Evolutionary conservation across 2,888 invertebrate species (phyloP).

Genomic region (Ctena decussata): DNA sequence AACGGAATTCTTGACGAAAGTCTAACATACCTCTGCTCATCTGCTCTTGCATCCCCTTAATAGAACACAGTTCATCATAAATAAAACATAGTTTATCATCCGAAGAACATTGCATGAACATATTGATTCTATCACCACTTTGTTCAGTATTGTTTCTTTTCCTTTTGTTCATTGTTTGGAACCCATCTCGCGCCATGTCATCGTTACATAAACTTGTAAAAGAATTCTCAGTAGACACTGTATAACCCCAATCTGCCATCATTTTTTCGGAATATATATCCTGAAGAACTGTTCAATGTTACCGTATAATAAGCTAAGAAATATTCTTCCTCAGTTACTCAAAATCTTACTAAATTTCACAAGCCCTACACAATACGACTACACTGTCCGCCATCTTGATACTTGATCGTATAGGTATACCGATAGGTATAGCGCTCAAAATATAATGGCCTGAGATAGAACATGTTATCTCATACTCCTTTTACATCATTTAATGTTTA

Average conservation of each 20-base stretch:
- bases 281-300: background rate
- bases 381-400: background rate
- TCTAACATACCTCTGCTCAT: background rate
- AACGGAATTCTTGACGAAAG: background rate
- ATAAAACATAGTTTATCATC: background rate
- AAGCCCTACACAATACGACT: background rate
- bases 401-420: too few relatives aligned
- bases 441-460: too few relatives aligned
- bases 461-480: too few relatives aligned
- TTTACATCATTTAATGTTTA: too few relatives aligned
- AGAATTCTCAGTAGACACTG: background rate
- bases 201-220: background rate
- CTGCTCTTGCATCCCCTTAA: background rate
- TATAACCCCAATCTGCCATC: background rate
- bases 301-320: background rate
- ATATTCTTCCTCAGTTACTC: background rate
- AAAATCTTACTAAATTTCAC: background rate
- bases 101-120: background rate
- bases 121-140: background rate
- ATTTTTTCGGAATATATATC: background rate
- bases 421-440: too few relatives aligned
- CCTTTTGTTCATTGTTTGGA: background rate
- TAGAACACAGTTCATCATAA: background rate
- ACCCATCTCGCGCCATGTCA: background rate
- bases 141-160: background rate